Conservation (phyloP, 2,113 vertebrate species). For the Pseudopipra pipra region DNA sequence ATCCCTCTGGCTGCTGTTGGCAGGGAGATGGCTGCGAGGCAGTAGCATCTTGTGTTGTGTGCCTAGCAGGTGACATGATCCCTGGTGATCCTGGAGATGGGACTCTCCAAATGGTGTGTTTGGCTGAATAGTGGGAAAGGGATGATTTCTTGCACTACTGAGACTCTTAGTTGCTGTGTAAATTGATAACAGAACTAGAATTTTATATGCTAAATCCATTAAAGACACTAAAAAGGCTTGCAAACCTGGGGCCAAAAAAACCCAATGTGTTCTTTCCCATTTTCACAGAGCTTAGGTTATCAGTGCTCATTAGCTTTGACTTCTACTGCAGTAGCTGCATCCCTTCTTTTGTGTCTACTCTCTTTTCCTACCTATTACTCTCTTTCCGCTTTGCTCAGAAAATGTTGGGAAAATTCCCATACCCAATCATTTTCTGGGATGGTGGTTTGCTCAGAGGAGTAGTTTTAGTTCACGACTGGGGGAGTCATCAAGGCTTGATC, state of each 20-base stretch:
- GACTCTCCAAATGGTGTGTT: background rate
- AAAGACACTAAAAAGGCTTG: background rate
- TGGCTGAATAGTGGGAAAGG: background rate
- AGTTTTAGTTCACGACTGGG: rapidly evolving
- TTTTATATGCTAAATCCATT: background rate
- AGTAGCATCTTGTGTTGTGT: background rate
- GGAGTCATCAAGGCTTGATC: background rate
- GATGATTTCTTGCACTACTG: background rate
- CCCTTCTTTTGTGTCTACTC: background rate
- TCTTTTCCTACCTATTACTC: background rate
- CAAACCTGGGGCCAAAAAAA: background rate
- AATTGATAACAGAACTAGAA: background rate
- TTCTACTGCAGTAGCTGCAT: background rate
- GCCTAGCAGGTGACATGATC: background rate
- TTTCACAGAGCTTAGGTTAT: background rate
- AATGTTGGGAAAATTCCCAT: background rate
- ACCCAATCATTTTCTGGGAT: background rate
- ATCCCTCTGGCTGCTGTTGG: background rate
- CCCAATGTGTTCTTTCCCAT: background rate
- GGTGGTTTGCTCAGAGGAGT: background rate
- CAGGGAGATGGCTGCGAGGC: background rate
- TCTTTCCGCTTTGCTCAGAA: background rate
- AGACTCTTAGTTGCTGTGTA: background rate
- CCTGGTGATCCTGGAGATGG: background rate
- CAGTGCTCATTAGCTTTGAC: background rate